Base-by-base conservation (phyloP, 1,140 invertebrate genomes). In the Atopsyche davidsoni region DNA sequence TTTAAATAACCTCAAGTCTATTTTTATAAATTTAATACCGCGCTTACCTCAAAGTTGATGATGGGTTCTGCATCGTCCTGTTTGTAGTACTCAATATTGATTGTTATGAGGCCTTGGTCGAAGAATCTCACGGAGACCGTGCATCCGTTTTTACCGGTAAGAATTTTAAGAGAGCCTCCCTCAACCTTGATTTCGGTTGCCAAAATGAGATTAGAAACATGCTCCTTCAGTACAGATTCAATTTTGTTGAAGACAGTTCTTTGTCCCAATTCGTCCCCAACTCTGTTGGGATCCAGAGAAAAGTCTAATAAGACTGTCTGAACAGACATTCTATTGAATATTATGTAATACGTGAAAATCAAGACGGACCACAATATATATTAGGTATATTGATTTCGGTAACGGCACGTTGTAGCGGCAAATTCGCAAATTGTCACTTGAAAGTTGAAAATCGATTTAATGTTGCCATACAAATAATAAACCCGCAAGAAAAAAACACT, bases 31-130 rank as follows among this genome's bases (percentile, higher is more conserved):
- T 52, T 46, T 54, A 34, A 40, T 45, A 44, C 21, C 24, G 47
- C 32, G 51, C 64, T 73, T 81, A 90, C 86, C 79, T 89, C 85
- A 66, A 82, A 83, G 55, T 70, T 77, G 51, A 89, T 72, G 40
- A 85, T 61, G 22, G 82, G 79, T 53, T 84, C 79, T 59, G 86
- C 82, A 47, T 77, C 77, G 34, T 87, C 84, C 25, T 75, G 75
- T 62, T 86, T 81, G 62, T 81, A 89, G 74, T 86, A 89, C 65
- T 89, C 87, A 63, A 89, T 80, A 64, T 87, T 89, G 57, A 89
- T 65, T 18, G 86, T 87, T 34, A 89, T 72, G 28, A 87, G 67
- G 25, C 86, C 86, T 60, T 85, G 79, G 14, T 76, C 72, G 59
- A 83, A 87, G 50, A 83, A 76, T 67, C 86, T 76, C 11, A 86